Conservation (phyloP, 2,888 invertebrate genomes). For the Tetheella fluctuosa region DNA sequence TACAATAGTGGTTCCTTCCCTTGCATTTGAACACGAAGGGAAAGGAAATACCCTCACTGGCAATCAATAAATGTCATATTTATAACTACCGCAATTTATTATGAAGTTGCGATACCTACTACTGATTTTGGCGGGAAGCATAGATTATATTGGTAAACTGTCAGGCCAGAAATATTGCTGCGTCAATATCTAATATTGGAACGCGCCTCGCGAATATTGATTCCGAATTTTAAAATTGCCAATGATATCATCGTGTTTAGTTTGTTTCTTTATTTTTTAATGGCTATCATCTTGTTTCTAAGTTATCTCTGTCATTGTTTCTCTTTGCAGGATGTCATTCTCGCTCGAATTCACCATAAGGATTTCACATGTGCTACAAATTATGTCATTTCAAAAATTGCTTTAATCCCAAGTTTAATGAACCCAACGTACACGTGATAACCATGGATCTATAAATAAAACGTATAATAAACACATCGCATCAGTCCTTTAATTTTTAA, state of each 20-base stretch:
- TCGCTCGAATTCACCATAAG: background rate
- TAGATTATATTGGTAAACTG: constrained; percentile 8
- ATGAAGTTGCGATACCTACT: no score
- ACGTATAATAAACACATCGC: constrained; percentile 5
- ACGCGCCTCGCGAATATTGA: background rate
- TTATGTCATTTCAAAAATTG: background rate
- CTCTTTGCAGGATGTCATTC: background rate
- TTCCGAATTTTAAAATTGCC: background rate
- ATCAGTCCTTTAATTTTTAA: background rate
- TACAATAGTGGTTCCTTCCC: background rate
- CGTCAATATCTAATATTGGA: background rate
- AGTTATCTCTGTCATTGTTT: background rate
- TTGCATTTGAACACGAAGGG: background rate
- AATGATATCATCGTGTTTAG: no score
- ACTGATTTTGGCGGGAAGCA: background rate
- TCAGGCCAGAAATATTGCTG: background rate
- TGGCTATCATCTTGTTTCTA: no score
- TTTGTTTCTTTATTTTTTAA: no score
- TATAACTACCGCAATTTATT: background rate
- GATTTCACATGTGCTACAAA: no score
- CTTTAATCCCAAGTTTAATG: background rate
- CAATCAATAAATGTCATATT: constrained; percentile 1
- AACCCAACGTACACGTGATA: constrained; percentile 7
- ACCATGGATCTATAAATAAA: constrained; percentile 10
- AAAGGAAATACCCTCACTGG: background rate